These are phyloP conservation scores for Macheiramphus alcinus DNA, from an alignment of 2,113 vertebrate genomes.

Conservation along the genomic window DNA sequence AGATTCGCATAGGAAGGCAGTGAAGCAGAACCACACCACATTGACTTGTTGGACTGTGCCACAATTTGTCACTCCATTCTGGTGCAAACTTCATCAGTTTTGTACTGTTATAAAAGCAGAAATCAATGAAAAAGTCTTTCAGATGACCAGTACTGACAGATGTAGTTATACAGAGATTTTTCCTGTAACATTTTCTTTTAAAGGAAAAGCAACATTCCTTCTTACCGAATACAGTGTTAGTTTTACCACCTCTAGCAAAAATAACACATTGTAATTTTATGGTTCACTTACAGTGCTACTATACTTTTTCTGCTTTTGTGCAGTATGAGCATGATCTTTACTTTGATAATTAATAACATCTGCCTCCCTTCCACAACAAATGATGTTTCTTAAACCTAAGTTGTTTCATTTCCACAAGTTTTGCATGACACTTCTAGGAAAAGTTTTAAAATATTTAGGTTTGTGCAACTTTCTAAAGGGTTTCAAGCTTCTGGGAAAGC, in stretches of 20 bases:
- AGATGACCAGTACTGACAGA: not conserved
- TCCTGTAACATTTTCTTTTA: not conserved
- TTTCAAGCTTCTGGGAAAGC: not conserved
- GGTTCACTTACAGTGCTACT: slow-evolving; percentile 2
- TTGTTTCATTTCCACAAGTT: not conserved
- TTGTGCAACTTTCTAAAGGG: not conserved
- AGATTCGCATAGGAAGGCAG: not conserved
- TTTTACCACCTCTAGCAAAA: slow-evolving; percentile 22
- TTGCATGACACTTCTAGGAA: not conserved
- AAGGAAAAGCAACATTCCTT: not conserved
- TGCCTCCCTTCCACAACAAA: not conserved
- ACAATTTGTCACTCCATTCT: not conserved
- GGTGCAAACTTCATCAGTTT: not conserved
- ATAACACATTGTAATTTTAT: slow-evolving; percentile 5
- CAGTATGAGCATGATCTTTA: not conserved
- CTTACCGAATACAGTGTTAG: not conserved
- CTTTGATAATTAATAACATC: slow-evolving; percentile 24
- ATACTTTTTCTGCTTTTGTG: not conserved
- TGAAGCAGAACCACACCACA: not conserved
- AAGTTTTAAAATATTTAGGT: not conserved
- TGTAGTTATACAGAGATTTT: not conserved
- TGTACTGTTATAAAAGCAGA: not conserved
- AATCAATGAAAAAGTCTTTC: not conserved
- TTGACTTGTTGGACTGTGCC: not conserved
- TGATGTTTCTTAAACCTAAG: not conserved